Evolutionary conservation across 1,140 invertebrate genomes (phyloP).

Genomic region (Lepidostoma basale): DNA sequence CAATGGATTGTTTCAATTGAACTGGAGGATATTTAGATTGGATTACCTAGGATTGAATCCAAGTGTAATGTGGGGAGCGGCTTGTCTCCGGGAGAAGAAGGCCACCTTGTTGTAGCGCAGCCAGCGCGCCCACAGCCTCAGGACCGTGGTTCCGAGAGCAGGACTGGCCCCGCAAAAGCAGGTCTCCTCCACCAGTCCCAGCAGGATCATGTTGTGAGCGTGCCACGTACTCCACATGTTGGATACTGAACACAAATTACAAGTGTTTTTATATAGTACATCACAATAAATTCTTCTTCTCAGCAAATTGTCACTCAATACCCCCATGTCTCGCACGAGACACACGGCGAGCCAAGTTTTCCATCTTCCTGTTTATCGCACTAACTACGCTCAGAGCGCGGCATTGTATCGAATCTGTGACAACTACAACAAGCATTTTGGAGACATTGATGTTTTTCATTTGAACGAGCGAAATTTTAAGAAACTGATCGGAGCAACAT

Average conservation of each 20-base stretch:
- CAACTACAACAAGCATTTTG: too few species aligned
- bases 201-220: constrained; percentile 68
- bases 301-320: too few species aligned
- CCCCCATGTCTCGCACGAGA: too few species aligned
- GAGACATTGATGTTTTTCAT: too few species aligned
- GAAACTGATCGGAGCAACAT: too few species aligned
- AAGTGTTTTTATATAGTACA: constrained; percentile 9
- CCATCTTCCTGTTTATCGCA: too few species aligned
- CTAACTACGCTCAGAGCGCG: too few species aligned
- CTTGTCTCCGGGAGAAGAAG: constrained; percentile 58
- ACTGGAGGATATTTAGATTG: neutral
- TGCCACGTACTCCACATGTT: constrained; percentile 68
- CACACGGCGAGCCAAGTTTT: too few species aligned
- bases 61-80: constrained; percentile 61
- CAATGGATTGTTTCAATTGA: too few species aligned
- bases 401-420: too few species aligned
- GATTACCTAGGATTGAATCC: constrained; percentile 47
- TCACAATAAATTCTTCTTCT: too few species aligned
- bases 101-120: constrained; percentile 63
- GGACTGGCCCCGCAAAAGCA: neutral
- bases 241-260: constrained; percentile 37
- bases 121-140: constrained; percentile 22
- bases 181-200: constrained; percentile 66
- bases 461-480: too few species aligned
- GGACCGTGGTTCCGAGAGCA: neutral